Conservation (phyloP, 2,888 invertebrate species). For the Amblyjoppa proteus region DNA sequence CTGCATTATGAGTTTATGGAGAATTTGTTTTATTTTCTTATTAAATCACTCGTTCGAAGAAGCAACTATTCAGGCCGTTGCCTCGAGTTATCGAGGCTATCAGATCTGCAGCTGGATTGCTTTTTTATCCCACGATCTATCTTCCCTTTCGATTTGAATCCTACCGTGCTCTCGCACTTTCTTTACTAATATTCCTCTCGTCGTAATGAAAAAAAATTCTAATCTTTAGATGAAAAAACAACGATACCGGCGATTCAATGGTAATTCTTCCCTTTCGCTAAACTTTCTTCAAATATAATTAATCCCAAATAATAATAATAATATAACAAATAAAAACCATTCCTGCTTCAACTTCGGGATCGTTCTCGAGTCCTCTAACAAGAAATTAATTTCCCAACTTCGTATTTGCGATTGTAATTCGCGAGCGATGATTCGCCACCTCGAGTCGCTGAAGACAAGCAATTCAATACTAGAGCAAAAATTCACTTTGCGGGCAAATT, state of each 20-base stretch:
- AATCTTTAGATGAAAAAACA: background rate
- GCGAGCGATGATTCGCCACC: conserved; percentile 7
- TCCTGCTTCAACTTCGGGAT: background rate
- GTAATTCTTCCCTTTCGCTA: background rate
- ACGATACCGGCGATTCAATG: background rate
- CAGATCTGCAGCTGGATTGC: background rate
- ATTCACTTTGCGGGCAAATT: conserved; percentile 14
- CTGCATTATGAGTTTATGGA: background rate
- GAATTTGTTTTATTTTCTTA: background rate
- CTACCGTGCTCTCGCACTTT: conserved; percentile 4
- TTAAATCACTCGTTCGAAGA: background rate
- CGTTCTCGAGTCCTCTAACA: background rate
- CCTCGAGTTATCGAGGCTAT: conserved; percentile 5
- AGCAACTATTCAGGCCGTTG: conserved; percentile 5
- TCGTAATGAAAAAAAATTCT: background rate
- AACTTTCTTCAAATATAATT: background rate
- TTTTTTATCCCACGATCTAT: conserved; percentile 3
- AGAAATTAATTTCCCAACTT: background rate
- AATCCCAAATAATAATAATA: background rate
- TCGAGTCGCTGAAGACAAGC: background rate
- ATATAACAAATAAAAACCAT: background rate
- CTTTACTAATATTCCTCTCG: background rate
- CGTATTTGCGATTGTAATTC: background rate
- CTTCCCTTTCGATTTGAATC: conserved; percentile 4
- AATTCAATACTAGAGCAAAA: background rate